Evolutionary conservation across 64 coral and sea anemone species (phyloP).

Genomic region (Montipora cactus): DNA sequence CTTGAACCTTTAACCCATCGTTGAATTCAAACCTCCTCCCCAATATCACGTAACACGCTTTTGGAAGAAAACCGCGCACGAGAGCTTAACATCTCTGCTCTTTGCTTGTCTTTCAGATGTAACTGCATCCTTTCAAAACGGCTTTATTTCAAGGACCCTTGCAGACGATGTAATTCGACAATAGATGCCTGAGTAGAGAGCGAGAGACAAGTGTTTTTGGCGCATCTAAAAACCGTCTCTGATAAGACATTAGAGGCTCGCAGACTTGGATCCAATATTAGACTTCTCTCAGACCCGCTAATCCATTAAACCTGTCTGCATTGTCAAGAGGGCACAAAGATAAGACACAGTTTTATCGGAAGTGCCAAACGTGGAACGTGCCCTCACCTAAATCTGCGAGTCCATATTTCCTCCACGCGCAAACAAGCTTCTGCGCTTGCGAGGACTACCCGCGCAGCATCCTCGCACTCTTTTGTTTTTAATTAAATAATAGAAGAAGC

Average conservation of each 20-base stretch:
- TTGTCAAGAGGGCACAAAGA: conserved; percentile 20
- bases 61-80: conserved; percentile 18
- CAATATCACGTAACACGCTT: conserved; percentile 35
- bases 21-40: not conserved
- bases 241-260: not conserved
- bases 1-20: conserved; percentile 26
- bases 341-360: conserved; percentile 31
- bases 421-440: not conserved
- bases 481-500: not conserved
- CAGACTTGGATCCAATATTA: conserved; percentile 8
- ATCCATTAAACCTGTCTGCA: conserved; percentile 38
- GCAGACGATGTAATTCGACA: conserved; percentile 20
- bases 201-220: conserved; percentile 29
- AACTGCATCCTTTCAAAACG: conserved; percentile 24
- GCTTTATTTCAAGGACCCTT: not conserved
- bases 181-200: not conserved
- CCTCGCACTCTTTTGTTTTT: not conserved
- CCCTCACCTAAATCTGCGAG: not conserved
- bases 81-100: not conserved
- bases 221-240: conserved; percentile 3
- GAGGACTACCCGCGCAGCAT: not conserved
- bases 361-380: not conserved
- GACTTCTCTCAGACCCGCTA: not conserved
- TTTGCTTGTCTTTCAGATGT: not conserved
- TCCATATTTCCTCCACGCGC: not conserved